Evolutionary conservation across 2,797 vertebrate species (phyloP), one percentile per base, ranked within the genome.

Genomic region (Oryzias sinensis): DNA sequence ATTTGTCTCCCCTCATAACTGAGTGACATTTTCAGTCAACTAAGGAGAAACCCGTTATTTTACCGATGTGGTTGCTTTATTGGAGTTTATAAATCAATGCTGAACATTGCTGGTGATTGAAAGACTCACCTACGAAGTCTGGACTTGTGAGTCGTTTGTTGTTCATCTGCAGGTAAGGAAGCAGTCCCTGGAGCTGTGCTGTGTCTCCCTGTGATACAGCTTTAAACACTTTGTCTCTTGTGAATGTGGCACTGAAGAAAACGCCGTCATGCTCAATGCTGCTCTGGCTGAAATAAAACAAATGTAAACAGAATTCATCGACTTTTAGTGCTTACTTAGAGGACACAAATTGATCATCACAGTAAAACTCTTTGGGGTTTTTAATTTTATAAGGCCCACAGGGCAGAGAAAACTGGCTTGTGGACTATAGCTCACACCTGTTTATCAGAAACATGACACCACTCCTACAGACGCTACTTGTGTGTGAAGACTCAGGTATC

Each of bases 91-190:
- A 44, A 6, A 44, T 44, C 1, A 17, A n/a, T 4, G 5, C 5
- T n/a, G 5, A 5, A 25, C 20, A 22, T 22, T 22, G 20, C 20
- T 22, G 20, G 20, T 22, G 20, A 22, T 22, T 22, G 20, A 22
- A 22, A 22, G 20, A 48, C 70, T 76, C 18, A 24, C 83, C 83
- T 65, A 22, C 76, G 45, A 81, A 85, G 4, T 83, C 77, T 22
- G 76, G 68, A 51, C 71, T 75, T 0, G 74, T 81, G 0, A 86
- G 84, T 14, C 0, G 11, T 41, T 65, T 74, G 0, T 68, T 1
- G 4, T 65, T 40, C 3, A 0, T 2, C 33, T 1, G 29, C 56
- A 87, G 74, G 66, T 59, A 82, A 3, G 69, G 7, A 0, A 82
- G 68, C 20, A 88, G 67, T 3, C 77, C 82, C 0, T 2, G 0